phyloP scores from a whole-genome alignment of 1,140 invertebrate genomes.

The Drosophila paulistorum region DNA sequence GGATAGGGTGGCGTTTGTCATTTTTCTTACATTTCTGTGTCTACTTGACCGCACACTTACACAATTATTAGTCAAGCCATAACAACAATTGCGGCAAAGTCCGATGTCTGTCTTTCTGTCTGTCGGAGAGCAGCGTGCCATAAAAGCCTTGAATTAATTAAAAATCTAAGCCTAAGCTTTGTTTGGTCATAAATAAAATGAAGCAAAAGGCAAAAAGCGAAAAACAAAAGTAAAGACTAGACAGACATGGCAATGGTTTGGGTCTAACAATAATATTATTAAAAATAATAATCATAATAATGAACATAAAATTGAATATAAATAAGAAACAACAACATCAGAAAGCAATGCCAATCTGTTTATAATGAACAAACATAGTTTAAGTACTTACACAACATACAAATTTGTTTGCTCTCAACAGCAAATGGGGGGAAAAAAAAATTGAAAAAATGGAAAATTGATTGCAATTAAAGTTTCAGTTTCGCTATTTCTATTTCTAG shows the following conservation, averaged over 20 bases:
- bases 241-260: slow-evolving; percentile 25
- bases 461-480: slow-evolving; percentile 32
- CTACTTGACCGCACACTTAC: slow-evolving; percentile 57
- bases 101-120: background rate
- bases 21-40: slow-evolving; percentile 50
- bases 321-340: slow-evolving; percentile 33
- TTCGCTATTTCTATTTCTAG: slow-evolving; percentile 23
- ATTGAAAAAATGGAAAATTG: background rate
- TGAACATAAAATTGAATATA: slow-evolving; percentile 44
- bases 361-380: slow-evolving; percentile 34
- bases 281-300: slow-evolving; percentile 44
- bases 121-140: slow-evolving; percentile 40
- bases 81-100: background rate
- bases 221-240: slow-evolving; percentile 40
- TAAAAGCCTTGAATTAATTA: slow-evolving; percentile 79
- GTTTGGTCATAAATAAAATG: slow-evolving; percentile 64
- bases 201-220: background rate
- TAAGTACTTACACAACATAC: slow-evolving; percentile 27
- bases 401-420: slow-evolving; percentile 12
- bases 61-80: slow-evolving; percentile 65
- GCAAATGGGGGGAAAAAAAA: background rate
- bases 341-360: slow-evolving; percentile 32
- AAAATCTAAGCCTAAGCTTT: slow-evolving; percentile 76
- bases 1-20: slow-evolving; percentile 29
- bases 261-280: slow-evolving; percentile 6